These are phyloP conservation scores for Myotis davidii DNA, from an alignment of 2,113 vertebrate species.

Conservation along the genomic window DNA sequence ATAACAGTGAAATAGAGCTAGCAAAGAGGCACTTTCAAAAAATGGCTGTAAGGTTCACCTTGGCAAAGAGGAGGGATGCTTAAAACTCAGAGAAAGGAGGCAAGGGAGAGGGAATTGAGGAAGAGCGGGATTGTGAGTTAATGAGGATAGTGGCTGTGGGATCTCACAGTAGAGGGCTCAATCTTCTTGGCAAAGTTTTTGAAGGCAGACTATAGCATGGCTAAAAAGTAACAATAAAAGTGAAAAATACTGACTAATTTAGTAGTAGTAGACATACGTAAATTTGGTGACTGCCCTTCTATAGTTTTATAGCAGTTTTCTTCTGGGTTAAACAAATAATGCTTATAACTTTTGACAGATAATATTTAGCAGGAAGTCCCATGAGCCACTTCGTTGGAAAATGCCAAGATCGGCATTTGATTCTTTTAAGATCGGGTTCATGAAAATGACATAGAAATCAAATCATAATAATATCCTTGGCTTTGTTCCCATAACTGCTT, in stretches of 20 bases:
- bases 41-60: neutral
- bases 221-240: neutral
- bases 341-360: slow-evolving; percentile 11
- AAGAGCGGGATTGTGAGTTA: neutral
- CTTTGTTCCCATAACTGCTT: neutral
- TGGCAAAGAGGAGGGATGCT: neutral
- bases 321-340: neutral
- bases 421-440: neutral
- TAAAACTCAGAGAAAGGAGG: neutral
- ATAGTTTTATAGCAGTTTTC: neutral
- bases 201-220: neutral
- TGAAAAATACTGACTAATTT: neutral
- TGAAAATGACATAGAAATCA: neutral
- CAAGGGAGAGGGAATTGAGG: neutral
- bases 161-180: neutral
- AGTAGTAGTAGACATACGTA: neutral
- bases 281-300: neutral
- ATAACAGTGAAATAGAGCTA: neutral
- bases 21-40: neutral
- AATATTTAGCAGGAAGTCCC: neutral
- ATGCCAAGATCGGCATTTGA: neutral
- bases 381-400: neutral
- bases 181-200: neutral
- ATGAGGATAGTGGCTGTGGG: neutral
- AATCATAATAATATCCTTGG: neutral